Conservation (phyloP, 2,797 vertebrate species). For the Paguma larvata region DNA sequence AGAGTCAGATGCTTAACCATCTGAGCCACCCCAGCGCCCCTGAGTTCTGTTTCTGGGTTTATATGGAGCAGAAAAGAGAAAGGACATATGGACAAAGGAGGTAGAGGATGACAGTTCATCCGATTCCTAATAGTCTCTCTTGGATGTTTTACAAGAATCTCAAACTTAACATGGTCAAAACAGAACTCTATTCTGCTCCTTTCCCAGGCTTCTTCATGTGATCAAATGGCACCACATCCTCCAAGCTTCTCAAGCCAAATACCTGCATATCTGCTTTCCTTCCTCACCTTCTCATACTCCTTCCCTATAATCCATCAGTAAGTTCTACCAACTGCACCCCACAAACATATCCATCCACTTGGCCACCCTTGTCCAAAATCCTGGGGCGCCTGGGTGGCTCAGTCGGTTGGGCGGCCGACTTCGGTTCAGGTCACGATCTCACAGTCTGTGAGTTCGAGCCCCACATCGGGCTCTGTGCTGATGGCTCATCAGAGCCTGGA, state of each 20-base stretch:
- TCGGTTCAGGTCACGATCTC: no score
- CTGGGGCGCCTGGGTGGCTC: no score
- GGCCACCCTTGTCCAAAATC: background rate
- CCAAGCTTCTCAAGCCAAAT: background rate
- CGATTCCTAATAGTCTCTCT: background rate
- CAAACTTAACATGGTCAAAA: background rate
- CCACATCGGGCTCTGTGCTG: no score
- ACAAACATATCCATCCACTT: background rate
- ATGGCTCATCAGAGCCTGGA: no score
- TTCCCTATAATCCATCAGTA: background rate
- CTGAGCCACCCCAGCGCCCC: no score
- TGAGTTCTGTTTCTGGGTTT: background rate
- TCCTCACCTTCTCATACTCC: background rate
- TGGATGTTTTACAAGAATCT: background rate
- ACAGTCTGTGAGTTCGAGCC: no score
- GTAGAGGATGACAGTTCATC: background rate
- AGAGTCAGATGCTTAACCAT: no score
- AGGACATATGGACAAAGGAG: background rate
- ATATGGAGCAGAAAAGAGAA: background rate
- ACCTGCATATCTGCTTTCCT: background rate
- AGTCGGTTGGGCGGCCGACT: no score
- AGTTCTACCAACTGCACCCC: background rate
- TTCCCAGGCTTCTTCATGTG: background rate
- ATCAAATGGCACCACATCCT: background rate
- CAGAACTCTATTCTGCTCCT: background rate